Evolutionary conservation across 2,888 invertebrate genomes (phyloP).

Genomic region (Acrobasis suavella): DNA sequence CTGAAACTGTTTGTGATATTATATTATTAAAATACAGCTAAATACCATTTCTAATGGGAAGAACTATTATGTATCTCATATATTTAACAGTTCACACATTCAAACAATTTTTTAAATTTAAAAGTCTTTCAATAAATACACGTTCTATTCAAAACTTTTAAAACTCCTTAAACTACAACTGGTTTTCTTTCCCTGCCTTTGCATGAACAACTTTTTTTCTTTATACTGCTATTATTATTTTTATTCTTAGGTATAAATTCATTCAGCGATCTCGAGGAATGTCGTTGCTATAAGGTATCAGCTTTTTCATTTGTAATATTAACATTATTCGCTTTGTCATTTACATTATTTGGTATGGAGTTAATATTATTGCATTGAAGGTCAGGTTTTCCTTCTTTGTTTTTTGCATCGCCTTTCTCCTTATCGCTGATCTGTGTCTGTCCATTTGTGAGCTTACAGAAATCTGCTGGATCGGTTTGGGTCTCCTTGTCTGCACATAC

Average conservation of each 20-base stretch:
- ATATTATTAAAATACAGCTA: neutral
- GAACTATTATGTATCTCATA: constrained; percentile 1
- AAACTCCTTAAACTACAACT: constrained; percentile 55
- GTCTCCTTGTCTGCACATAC: constrained; percentile 63
- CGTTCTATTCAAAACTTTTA: neutral
- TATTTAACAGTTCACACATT: constrained; percentile 15
- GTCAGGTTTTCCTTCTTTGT: constrained; percentile 39
- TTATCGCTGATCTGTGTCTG: constrained; percentile 47
- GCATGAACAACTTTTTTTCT: constrained; percentile 73
- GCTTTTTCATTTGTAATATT: constrained; percentile 49
- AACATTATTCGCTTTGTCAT: constrained; percentile 32
- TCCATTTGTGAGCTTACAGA: constrained; percentile 59
- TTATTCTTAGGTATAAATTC: constrained; percentile 53
- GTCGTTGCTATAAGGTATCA: constrained; percentile 71
- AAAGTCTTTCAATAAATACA: neutral
- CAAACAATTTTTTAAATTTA: neutral
- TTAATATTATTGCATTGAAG: constrained; percentile 45
- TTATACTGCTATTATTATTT: constrained; percentile 48
- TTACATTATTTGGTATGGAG: constrained; percentile 33
- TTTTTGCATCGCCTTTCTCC: constrained; percentile 37
- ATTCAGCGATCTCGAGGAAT: constrained; percentile 63
- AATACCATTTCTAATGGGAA: constrained; percentile 11
- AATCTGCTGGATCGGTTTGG: constrained; percentile 66
- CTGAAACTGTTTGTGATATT: neutral
- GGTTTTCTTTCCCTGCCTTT: constrained; percentile 68